phyloP scores from a whole-genome alignment of 92 coral and sea anemone species.

The Siderastrea siderea region DNA sequence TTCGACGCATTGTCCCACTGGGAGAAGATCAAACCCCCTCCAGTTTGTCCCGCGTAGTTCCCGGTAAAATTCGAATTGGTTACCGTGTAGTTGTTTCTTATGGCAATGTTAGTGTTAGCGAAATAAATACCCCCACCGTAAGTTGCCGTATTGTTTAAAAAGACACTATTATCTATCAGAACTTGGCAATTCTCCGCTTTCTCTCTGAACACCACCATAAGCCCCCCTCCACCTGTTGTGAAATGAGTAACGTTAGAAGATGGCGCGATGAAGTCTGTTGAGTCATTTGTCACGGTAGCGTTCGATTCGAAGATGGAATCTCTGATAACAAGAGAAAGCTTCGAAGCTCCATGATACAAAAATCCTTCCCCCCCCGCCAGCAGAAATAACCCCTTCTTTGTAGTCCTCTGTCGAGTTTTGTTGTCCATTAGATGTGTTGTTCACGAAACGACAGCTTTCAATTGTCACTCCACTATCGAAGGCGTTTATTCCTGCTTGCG shows the following conservation, averaged over 20 bases:
- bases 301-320: constrained; percentile 69
- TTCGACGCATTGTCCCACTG: constrained; percentile 81
- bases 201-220: constrained; percentile 49
- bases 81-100: constrained; percentile 51
- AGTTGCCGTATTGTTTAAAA: constrained; percentile 83
- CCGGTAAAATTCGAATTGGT: constrained; percentile 37
- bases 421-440: constrained; percentile 71
- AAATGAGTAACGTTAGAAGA: constrained; percentile 71
- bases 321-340: constrained; percentile 49
- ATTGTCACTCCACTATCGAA: constrained; percentile 80
- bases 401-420: constrained; percentile 33
- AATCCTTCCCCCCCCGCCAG: constrained; percentile 80
- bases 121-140: constrained; percentile 88
- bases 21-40: constrained; percentile 83
- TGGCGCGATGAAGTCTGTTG: constrained; percentile 63
- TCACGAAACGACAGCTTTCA: constrained; percentile 70
- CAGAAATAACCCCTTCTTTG: constrained; percentile 60
- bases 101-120: constrained; percentile 59
- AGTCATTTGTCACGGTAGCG: constrained; percentile 72
- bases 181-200: constrained; percentile 58
- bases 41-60: constrained; percentile 87
- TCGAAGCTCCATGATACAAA: constrained; percentile 32
- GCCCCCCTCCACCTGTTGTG: constrained; percentile 75
- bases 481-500: constrained; percentile 82
- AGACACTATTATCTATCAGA: constrained; percentile 48